Evolutionary conservation across 2,888 invertebrate species (phyloP), one percentile per base, ranked within the genome.

Genomic region (Noctua janthina): DNA sequence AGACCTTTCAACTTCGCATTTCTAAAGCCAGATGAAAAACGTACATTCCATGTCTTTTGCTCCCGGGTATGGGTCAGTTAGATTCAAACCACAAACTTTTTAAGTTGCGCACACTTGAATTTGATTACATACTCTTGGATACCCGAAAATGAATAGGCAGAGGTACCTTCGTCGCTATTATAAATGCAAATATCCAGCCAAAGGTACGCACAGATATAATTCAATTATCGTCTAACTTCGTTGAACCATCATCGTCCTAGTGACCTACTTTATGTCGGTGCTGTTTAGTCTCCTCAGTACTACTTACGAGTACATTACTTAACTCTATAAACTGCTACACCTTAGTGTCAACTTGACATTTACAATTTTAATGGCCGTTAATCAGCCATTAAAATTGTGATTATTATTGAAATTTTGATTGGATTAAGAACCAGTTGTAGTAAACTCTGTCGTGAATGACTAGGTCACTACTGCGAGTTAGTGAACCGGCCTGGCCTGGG

Each of bases 181-280:
- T 56, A 67, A 49, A 78, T 74, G 64, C 76, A 81, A 81, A 72
- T 74, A 68, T 66, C 35, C 72, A 68, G 8, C 29, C 83, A 74
- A 81, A 79, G 74, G 29, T 51, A 78, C n/a, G 64, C 46, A 46
- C 43, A 11, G 66, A 71, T 49, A 35, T 87, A 81, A 88, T 88
- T 82, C 66, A 81, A 81, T 88, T 85, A 87, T 49, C 67, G 68
- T 84, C 59, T 79, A 79, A 76, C 82, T 85, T 85, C 72, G 74
- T 69, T 81, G 46, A 76, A 68, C 71, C 62, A 73, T 54, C 62
- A 43, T 15, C 74, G 71, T 64, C 78, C 85, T 51, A 89, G 68
- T 90, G 81, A 87, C 90, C 91, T 79, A 88, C 72, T 86, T 87
- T 72, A 71, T 46, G 35, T 43, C 67, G 20, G 64, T 51, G 59